Evolutionary conservation across 2,797 vertebrate species (phyloP), one percentile per base, ranked within the genome.

Genomic region (Hapalemur alaotrensis): DNA sequence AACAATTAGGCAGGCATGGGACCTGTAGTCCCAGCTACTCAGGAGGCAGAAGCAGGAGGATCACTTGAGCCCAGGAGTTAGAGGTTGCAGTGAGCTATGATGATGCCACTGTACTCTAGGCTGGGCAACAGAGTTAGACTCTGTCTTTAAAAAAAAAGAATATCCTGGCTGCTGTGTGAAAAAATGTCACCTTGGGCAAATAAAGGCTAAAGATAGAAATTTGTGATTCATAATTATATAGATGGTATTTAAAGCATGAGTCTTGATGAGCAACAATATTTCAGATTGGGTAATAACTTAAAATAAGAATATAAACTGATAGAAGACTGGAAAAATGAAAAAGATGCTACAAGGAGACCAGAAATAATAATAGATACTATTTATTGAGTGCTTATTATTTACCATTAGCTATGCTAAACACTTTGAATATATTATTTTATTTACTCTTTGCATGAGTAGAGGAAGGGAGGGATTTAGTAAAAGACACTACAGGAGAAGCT

Each of bases 351-450:
- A 38, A n/a, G n/a, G 69, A 93, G 28, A 76, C 23, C 38, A 93
- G 22, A 89, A 89, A 65, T 82, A 85, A 76, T 65, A 75, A 84
- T 46, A 84, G 4, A 72, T 70, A 57, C 23, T 84, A 30, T 57
- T 86, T 88, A 79, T 81, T 90, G 41, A 63, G 35, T 69, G 52
- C 25, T 90, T 91, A 72, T 46, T 90, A 43, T 89, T 88, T 87
- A 67, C 30, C 54, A 57, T 48, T 18, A 96, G 59, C 63, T 87
- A 38, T 43, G 80, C 18, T 57, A 63, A 96, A 13, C 43, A 61
- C 8, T 28, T 89, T 91, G 80, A 38, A 35, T 35, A 12, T 80
- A 41, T 80, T 95, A 32, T 32, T 28, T 22, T 82, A 80, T 83
- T 90, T 80, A 84, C 11, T 84, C 12, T 86, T 79, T 48, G 25